Percentiles rank a stretch among this genome's conserved stretches.
Evolutionary conservation across 2,113 vertebrate genomes (phyloP).

Genomic region (Tor tambroides): DNA sequence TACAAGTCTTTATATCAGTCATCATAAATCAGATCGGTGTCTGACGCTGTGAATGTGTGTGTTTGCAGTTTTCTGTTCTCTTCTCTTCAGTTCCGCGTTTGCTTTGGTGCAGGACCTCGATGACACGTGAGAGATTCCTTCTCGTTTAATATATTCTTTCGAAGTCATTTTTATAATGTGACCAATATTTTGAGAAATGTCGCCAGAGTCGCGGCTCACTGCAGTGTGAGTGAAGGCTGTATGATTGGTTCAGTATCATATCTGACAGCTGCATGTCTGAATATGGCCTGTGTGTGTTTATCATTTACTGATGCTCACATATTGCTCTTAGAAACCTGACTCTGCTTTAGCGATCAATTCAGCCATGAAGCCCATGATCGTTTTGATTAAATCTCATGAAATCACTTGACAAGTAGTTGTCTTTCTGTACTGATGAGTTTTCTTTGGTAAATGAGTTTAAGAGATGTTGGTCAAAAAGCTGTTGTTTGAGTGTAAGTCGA

Average conservation of each 20-base stretch:
- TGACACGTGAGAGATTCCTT: conserved; percentile 87
- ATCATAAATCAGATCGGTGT: not conserved
- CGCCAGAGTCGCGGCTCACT: not conserved
- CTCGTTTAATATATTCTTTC: conserved; percentile 20
- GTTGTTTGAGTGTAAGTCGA: not conserved
- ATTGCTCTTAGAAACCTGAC: not conserved
- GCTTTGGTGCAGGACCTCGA: conserved; percentile 91
- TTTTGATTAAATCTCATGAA: not conserved
- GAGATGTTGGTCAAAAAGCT: not conserved
- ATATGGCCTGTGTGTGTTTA: not conserved
- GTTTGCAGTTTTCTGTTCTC: conserved; percentile 62
- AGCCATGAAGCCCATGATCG: too few relatives aligned
- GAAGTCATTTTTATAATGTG: conserved; percentile 32
- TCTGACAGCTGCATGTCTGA: not conserved
- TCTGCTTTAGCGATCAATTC: not conserved
- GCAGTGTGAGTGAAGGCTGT: not conserved
- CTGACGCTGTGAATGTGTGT: conserved; percentile 8
- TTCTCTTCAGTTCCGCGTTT: conserved; percentile 71
- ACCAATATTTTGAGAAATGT: not conserved
- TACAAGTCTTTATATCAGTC: not conserved
- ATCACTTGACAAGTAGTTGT: not conserved
- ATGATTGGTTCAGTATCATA: not conserved
- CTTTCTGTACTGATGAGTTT: not conserved
- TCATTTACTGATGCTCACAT: not conserved
- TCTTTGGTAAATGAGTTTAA: not conserved